These are phyloP conservation scores for Thymelicus sylvestris DNA, from an alignment of 2,888 invertebrate species.

Conservation along the genomic window DNA sequence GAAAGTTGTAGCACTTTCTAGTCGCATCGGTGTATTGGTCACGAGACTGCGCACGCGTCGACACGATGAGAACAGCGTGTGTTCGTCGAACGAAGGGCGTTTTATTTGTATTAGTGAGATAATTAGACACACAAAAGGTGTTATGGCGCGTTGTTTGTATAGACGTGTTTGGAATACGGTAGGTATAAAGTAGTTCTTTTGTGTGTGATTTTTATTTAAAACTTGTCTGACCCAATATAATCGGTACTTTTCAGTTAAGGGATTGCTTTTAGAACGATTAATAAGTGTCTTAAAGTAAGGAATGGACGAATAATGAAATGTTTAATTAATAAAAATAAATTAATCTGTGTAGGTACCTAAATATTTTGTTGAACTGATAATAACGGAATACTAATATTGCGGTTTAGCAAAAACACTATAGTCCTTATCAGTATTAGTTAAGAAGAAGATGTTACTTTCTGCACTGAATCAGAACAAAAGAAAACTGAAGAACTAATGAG, in stretches of 20 bases:
- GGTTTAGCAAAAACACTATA: too few species aligned
- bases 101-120: conserved; percentile 38
- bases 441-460: background rate
- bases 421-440: too few species aligned
- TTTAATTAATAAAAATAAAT: too few species aligned
- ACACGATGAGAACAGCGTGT: conserved; percentile 43
- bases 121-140: conserved; percentile 50
- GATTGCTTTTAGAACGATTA: too few species aligned
- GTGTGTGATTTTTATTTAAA: background rate
- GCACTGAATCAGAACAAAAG: background rate
- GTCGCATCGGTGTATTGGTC: conserved; percentile 40
- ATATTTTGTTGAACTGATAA: too few species aligned
- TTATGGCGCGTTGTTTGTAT: conserved; percentile 46
- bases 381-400: too few species aligned
- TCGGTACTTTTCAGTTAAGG: too few species aligned
- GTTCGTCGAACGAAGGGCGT: conserved; percentile 53
- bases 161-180: conserved; percentile 40
- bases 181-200: conserved; percentile 5
- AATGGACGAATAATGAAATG: too few species aligned
- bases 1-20: conserved; percentile 70
- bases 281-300: too few species aligned
- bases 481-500: background rate
- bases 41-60: conserved; percentile 39
- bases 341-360: too few species aligned
- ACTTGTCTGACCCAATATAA: too few species aligned